Evolutionary conservation across 2,888 invertebrate species (phyloP).

Genomic region (Trissolcus japonicus): DNA sequence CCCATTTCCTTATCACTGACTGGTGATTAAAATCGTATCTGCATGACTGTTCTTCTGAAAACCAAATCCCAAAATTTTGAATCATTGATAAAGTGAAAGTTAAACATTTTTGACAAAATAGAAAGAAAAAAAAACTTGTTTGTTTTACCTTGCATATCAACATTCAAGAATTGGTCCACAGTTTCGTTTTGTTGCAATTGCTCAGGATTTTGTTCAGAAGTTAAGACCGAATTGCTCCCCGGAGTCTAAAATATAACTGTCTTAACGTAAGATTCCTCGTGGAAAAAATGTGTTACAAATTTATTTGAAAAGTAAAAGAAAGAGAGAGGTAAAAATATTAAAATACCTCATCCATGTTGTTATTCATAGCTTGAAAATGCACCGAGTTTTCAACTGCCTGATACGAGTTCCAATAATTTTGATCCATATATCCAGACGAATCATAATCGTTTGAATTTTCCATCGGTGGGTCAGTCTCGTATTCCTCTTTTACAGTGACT

Average conservation of each 20-base stretch:
- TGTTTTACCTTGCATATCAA: constrained; percentile 26
- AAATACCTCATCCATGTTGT: constrained; percentile 4
- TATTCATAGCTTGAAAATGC: neutral
- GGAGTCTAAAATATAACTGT: too few relatives aligned
- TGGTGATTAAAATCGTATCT: constrained; percentile 23
- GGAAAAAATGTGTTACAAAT: too few relatives aligned
- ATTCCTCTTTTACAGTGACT: constrained; percentile 29
- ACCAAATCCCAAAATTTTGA: neutral
- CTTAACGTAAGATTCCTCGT: too few relatives aligned
- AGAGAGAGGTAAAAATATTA: neutral
- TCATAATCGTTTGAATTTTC: constrained; percentile 37
- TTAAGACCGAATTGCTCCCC: neutral
- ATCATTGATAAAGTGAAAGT: neutral
- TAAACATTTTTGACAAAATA: neutral
- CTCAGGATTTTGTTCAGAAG: constrained; percentile 12
- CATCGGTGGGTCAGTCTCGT: constrained; percentile 18
- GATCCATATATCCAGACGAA: constrained; percentile 36
- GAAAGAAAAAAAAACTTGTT: too few relatives aligned
- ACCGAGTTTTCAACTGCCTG: constrained; percentile 6
- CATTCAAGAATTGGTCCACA: constrained; percentile 25
- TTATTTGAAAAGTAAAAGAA: too few relatives aligned
- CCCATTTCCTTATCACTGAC: constrained; percentile 21
- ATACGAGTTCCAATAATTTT: constrained; percentile 38
- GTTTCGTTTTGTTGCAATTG: constrained; percentile 18
- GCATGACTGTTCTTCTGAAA: constrained; percentile 20